A percentile compares a stretch with the other conserved stretches of the same genome.
Conservation (phyloP, 2,888 invertebrate species). For the Sinelater perroti region DNA sequence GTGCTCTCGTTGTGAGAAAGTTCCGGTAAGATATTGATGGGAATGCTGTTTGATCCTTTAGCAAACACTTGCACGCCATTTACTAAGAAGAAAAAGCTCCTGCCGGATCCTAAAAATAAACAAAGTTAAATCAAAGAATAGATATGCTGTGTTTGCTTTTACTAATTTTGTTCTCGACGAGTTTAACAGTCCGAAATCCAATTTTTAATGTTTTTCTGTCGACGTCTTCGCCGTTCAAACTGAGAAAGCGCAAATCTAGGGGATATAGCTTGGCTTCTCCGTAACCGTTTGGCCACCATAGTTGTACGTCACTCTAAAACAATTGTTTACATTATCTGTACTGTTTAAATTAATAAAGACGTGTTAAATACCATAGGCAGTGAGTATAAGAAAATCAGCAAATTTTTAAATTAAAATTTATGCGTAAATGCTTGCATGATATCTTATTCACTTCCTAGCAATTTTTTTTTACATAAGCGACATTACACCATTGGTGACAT, state of each 20-base stretch:
- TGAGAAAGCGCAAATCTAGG: background rate
- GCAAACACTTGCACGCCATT: conserved; percentile 85
- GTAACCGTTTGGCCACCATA: conserved; percentile 97
- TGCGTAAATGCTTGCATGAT: too few relatives aligned
- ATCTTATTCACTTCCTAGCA: too few relatives aligned
- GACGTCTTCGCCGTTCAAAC: too few relatives aligned
- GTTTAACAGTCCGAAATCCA: conserved; percentile 87
- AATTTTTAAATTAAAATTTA: too few relatives aligned
- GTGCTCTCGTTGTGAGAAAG: conserved; percentile 65
- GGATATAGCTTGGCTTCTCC: conserved; percentile 82
- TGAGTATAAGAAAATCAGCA: too few relatives aligned
- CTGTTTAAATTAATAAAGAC: too few relatives aligned
- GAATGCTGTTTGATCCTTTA: conserved; percentile 96
- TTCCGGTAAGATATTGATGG: conserved; percentile 85
- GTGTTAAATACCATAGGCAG: too few relatives aligned
- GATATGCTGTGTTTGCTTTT: conserved; percentile 37
- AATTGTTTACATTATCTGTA: too few relatives aligned
- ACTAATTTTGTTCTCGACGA: conserved; percentile 76
- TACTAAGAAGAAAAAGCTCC: conserved; percentile 87
- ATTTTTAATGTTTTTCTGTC: conserved; percentile 69
- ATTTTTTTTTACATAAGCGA: too few relatives aligned
- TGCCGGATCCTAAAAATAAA: conserved; percentile 61
- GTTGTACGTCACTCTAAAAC: conserved; percentile 62
- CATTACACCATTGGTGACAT: too few relatives aligned
- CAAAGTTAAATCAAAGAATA: background rate